These are phyloP conservation scores for Papilio polytes DNA, from an alignment of 1,140 invertebrate species.

Conservation along the genomic window DNA sequence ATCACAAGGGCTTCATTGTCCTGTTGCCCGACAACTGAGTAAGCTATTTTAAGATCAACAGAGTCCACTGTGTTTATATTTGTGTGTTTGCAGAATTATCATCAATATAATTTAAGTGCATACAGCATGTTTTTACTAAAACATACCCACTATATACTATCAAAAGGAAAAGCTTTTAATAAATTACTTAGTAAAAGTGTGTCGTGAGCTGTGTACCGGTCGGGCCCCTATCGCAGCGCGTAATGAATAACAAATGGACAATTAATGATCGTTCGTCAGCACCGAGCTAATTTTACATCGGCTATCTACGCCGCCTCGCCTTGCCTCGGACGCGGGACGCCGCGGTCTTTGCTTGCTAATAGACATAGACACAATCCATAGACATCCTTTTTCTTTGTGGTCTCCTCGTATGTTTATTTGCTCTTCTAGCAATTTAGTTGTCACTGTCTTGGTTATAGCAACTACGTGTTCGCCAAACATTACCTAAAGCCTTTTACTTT, in stretches of 20 bases:
- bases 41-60: conserved; percentile 10
- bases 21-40: neutral
- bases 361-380: neutral
- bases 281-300: conserved; percentile 35
- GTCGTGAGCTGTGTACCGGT: neutral
- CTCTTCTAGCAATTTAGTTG: neutral
- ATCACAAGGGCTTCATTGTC: conserved; percentile 5
- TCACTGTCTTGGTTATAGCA: neutral
- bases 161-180: neutral
- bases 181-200: conserved; percentile 1
- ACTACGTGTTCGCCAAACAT: neutral
- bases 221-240: conserved; percentile 21
- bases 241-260: conserved; percentile 47
- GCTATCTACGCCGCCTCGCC: neutral
- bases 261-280: conserved; percentile 43
- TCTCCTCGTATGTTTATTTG: neutral
- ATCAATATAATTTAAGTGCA: neutral
- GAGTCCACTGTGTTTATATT: neutral
- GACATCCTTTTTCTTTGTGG: neutral
- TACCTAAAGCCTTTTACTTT: no score
- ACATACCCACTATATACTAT: neutral
- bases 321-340: conserved; percentile 8
- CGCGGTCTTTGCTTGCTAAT: conserved; percentile 4
- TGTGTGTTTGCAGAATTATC: neutral
- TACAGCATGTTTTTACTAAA: neutral